These are phyloP conservation scores for Eutolmus rufibarbis DNA, from an alignment of 2,888 invertebrate genomes.

Conservation along the genomic window DNA sequence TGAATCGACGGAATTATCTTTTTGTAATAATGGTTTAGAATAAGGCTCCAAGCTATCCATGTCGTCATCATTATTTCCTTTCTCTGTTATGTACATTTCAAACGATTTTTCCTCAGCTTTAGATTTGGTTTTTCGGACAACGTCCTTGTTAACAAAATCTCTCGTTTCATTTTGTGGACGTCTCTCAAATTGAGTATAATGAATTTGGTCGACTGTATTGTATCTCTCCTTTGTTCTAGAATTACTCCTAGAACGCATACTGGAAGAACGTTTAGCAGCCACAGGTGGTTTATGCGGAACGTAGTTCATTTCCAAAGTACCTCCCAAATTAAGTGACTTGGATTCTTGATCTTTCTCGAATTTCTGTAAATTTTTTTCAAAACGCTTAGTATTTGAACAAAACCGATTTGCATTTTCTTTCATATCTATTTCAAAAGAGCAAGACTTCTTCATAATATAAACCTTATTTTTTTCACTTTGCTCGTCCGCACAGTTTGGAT, in stretches of 20 bases:
- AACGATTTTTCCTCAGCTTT: slow-evolving; percentile 67
- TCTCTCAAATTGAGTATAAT: slow-evolving; percentile 59
- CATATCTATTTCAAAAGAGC: slow-evolving; percentile 56
- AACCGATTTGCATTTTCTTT: slow-evolving; percentile 45
- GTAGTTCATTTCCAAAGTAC: slow-evolving; percentile 66
- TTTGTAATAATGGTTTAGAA: slow-evolving; percentile 56
- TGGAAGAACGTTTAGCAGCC: slow-evolving; percentile 73
- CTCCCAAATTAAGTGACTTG: slow-evolving; percentile 58
- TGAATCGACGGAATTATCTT: slow-evolving; percentile 61
- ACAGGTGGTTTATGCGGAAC: slow-evolving; percentile 80
- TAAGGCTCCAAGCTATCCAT: slow-evolving; percentile 70
- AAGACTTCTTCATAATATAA: slow-evolving; percentile 53
- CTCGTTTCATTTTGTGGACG: slow-evolving; percentile 47
- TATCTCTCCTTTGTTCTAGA: slow-evolving; percentile 62
- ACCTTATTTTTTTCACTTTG: slow-evolving; percentile 48
- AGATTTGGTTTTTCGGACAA: slow-evolving; percentile 54
- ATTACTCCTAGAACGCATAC: slow-evolving; percentile 67
- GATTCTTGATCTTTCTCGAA: slow-evolving; percentile 68
- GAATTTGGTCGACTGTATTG: slow-evolving; percentile 61
- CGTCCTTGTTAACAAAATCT: slow-evolving; percentile 43
- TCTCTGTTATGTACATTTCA: slow-evolving; percentile 70
- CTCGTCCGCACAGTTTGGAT: slow-evolving; percentile 54
- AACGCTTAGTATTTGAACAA: slow-evolving; percentile 55
- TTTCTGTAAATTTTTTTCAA: slow-evolving; percentile 68
- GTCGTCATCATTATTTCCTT: slow-evolving; percentile 69